A percentile compares a stretch with the other conserved stretches of the same genome.
Conservation (phyloP, 2,113 vertebrate species). For the Merops nubicus region DNA sequence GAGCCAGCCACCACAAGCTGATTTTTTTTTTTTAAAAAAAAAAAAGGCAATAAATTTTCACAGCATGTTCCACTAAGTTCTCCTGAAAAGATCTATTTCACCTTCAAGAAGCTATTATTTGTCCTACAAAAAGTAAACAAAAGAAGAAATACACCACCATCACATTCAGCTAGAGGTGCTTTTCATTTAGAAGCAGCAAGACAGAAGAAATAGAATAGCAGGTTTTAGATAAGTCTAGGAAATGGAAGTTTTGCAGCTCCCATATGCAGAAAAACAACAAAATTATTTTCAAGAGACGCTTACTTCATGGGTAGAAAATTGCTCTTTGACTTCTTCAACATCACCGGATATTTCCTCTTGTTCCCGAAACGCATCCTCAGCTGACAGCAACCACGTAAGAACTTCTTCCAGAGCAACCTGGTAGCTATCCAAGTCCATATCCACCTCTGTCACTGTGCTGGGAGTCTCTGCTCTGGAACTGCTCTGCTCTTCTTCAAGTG, state of each 20-base stretch:
- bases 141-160: neutral
- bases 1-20: neutral
- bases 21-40: neutral
- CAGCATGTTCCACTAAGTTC: neutral
- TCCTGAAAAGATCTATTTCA: neutral
- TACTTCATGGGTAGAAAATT: constrained; percentile 97
- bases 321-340: constrained; percentile 97
- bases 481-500: constrained; percentile 69
- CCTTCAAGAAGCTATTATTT: neutral
- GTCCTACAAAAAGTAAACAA: neutral
- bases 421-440: constrained; percentile 88
- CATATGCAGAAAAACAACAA: neutral
- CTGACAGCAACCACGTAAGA: constrained; percentile 93
- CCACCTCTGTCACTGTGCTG: constrained; percentile 79
- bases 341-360: constrained; percentile 93
- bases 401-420: constrained; percentile 95
- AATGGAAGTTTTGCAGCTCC: neutral
- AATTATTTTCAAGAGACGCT: neutral
- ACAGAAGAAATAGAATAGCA: neutral
- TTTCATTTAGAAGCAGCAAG: neutral
- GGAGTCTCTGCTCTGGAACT: constrained; percentile 79
- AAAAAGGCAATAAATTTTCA: neutral
- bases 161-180: neutral
- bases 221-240: neutral
- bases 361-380: constrained; percentile 89